Percentiles rank a stretch among this genome's conserved stretches.
Evolutionary conservation across 1,140 invertebrate genomes (phyloP).

Genomic region (Platorchestia sp.): DNA sequence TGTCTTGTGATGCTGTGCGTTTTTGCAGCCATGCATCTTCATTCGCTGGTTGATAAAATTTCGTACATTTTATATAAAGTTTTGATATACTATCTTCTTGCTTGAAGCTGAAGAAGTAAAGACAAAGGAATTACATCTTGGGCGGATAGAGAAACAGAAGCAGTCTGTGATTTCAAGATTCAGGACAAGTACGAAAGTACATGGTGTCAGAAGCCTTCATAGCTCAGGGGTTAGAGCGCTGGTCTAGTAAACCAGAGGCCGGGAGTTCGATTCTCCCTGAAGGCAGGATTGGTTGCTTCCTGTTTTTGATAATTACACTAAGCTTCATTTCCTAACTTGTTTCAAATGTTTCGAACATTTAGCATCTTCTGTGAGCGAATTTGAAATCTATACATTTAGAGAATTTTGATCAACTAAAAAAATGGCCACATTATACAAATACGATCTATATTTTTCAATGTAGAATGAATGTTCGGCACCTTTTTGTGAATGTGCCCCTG

Average conservation of each 20-base stretch:
- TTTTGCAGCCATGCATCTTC: no score
- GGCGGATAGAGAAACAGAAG: neutral
- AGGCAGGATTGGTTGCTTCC: conserved; percentile 9
- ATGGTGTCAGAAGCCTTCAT: conserved; percentile 46
- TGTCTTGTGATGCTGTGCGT: no score
- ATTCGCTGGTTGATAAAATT: no score
- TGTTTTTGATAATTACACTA: neutral
- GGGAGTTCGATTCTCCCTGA: conserved; percentile 61
- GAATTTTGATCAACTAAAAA: no score
- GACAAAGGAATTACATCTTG: neutral
- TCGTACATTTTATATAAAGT: no score
- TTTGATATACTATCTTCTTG: neutral
- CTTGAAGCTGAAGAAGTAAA: neutral
- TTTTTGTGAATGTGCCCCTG: no score
- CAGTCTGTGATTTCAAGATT: neutral
- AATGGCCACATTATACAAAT: no score
- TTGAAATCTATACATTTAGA: neutral
- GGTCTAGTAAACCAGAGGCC: conserved; percentile 60
- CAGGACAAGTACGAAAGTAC: neutral
- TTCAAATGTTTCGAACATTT: neutral
- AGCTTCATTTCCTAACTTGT: neutral
- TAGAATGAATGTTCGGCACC: no score
- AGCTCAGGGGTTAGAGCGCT: conserved; percentile 60
- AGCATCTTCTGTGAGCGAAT: neutral
- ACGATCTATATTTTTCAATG: no score